Evolutionary conservation across 2,888 invertebrate species (phyloP), one percentile per base, ranked within the genome.

Genomic region (Drosophila paranaensis): DNA sequence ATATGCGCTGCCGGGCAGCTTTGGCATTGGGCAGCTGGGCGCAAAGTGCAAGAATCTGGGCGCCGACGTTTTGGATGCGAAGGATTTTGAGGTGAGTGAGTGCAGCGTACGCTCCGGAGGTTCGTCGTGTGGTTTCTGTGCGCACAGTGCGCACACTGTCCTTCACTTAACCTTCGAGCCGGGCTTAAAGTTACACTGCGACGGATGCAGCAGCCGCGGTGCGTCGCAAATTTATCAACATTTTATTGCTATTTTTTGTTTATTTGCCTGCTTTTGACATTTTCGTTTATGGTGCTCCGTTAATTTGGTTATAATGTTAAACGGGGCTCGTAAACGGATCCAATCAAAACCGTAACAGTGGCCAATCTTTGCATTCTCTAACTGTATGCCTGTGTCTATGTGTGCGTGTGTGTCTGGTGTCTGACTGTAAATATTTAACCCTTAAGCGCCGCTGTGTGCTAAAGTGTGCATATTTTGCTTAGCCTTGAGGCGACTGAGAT

Each of bases 1-100:
- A 74, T 98, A 94, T 92, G 97, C 96, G 46, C 94, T 97, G 33
- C 99, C 99, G 14, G 99, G 98, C 39, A 99, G 98, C 93, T 95
- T 95, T 84, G 98, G 98, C 25, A 98, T 98, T 71, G 94, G 94
- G 39, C 93, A 94, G 73, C 64, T 92, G 51, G 93, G 94, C n/a
- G 16, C 74, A 20, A 97, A 96, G 93, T 95, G 96, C 33, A 93
- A 94, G 83, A 94, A 95, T 90, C 93, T 96, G 9, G 93, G 16
- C 20, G 58, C 70, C 40, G 65, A 79, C 50, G 53, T 56, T 16
- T 35, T 86, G 72, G 68, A 83, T 54, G 94, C 63, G 71, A 95
- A 95, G 82, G 94, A 97, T 92, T 96, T 95, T 91, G 91, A 95
- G 93, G 97, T 96, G 94, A 94, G 94, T 96, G 94, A 94, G 94